Evolutionary conservation across 2,797 vertebrate genomes (phyloP), one percentile per base, ranked within the genome.

Genomic region (Picus viridis): DNA sequence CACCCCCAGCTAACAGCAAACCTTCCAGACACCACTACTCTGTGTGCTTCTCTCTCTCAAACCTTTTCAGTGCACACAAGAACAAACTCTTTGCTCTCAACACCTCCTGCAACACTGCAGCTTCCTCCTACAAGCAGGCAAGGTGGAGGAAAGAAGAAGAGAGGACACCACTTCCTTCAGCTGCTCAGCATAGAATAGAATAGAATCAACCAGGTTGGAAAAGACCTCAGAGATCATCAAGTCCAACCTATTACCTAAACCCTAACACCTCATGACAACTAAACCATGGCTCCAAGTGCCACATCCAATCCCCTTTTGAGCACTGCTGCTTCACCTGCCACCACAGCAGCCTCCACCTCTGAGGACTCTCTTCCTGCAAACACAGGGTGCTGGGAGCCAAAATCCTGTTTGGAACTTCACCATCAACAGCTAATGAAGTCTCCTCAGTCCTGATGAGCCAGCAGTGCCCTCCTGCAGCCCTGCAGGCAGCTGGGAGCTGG

Each of bases 341-440:
- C 22, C 24, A 24, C 22, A n/a, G 24, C n/a, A 32, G 8, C 0
- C 47, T 17, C 62, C 56, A 32, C 1, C 1, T 0, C 19, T 32
- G 19, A 3, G 58, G 78, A 14, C 30, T 11, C 76, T 17, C 17
- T 27, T 58, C 11, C 62, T 62, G 36, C 29, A 23, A 32, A 17
- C 0, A 8, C 23, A 5, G 58, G 43, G 5, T 20, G n/a, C 23
- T 29, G 78, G 53, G 68, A 83, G 74, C 18, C 62, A 61, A 14
- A 1, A 53, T 30, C 5, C 58, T n/a, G 9, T 3, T 36, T 3
- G 2, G 19, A 83, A 75, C n/a, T 1, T 18, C 72, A 79, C 10
- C 14, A 30, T 10, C 29, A n/a, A 5, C 16, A 68, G 16, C 39
- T n/a, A 30, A 6, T 26, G 2, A 24, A 62, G 12, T 20, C 14